Base-by-base conservation (phyloP, 2,113 vertebrate species). In the Talpa occidentalis region DNA sequence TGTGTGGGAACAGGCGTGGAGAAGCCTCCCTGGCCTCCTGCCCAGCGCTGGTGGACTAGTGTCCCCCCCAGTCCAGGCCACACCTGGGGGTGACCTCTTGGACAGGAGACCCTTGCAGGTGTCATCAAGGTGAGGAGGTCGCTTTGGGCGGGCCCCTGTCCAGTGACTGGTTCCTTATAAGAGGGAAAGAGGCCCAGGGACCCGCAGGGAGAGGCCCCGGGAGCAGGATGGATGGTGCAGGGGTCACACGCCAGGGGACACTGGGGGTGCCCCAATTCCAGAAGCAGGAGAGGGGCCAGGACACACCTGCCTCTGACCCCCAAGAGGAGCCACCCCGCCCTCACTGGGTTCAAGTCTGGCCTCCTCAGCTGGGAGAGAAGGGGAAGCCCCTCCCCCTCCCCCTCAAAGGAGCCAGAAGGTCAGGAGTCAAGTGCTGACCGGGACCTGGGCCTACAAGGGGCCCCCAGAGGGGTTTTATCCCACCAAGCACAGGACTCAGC, bases 211-310 rank as follows among this genome's bases (percentile, higher is more conserved):
- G 37, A 67, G 66, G 17, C 10, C 40, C 0, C 7, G 26, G 14
- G 67, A 47, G n/a, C n/a, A n/a, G n/a, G n/a, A n/a, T n/a, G n/a
- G n/a, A n/a, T n/a, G n/a, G n/a, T n/a, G n/a, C n/a, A n/a, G n/a
- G n/a, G n/a, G n/a, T n/a, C n/a, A n/a, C n/a, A n/a, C n/a, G n/a
- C n/a, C n/a, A n/a, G n/a, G n/a, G n/a, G n/a, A n/a, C n/a, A n/a
- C n/a, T n/a, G n/a, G n/a, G n/a, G n/a, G n/a, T n/a, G n/a, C 30
- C 0, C 0, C 70, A 10, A 15, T 35, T 4, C 54, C 28, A 19
- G 40, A 49, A 64, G 54, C 32, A 59, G 10, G 35, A 35, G 19
- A n/a, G n/a, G 69, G 26, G 30, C 49, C 17, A 11, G 49, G n/a
- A 54, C 40, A 15, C 9, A 6, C 26, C 30, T 77, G 14, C 44